phyloP scores from a whole-genome alignment of 2,797 vertebrate genomes.

The Selene dorsalis region DNA sequence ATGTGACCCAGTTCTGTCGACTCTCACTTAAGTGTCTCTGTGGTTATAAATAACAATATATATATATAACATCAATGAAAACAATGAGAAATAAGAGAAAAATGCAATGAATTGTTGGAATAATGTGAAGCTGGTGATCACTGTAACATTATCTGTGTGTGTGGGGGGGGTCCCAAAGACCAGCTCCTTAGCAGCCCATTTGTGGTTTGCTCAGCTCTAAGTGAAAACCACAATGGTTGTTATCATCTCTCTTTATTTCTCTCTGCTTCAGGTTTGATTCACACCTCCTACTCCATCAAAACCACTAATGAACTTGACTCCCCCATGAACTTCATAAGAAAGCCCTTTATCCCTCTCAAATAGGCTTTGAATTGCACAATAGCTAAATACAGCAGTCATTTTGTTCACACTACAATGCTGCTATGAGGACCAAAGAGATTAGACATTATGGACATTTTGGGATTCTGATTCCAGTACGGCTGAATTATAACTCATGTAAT shows the following conservation, averaged over 20 bases:
- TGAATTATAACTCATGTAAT: conserved; percentile 52
- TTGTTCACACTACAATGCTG: conserved; percentile 47
- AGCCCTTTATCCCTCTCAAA: conserved; percentile 67
- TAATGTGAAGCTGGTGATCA: conserved; percentile 23
- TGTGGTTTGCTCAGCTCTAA: conserved; percentile 57
- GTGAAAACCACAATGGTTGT: conserved; percentile 36
- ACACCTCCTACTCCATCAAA: conserved; percentile 58
- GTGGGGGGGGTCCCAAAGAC: conserved; percentile 25
- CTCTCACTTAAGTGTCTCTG: conserved; percentile 27
- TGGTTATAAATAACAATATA: neutral
- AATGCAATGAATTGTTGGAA: conserved; percentile 8
- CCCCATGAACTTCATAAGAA: conserved; percentile 63
- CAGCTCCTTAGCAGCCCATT: conserved; percentile 36
- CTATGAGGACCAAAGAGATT: conserved; percentile 37
- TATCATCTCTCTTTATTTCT: conserved; percentile 31
- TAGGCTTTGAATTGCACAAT: conserved; percentile 61
- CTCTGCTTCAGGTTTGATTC: conserved; percentile 56
- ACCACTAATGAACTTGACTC: conserved; percentile 71
- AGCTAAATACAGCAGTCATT: conserved; percentile 50
- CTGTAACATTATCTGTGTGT: conserved; percentile 16
- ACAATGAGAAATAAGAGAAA: neutral
- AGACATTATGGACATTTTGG: conserved; percentile 46
- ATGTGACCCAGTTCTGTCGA: conserved; percentile 50
- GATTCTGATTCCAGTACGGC: conserved; percentile 50
- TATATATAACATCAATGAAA: neutral